These are phyloP conservation scores for Chelonus formosanus DNA, from an alignment of 2,888 invertebrate genomes.

Conservation along the genomic window DNA sequence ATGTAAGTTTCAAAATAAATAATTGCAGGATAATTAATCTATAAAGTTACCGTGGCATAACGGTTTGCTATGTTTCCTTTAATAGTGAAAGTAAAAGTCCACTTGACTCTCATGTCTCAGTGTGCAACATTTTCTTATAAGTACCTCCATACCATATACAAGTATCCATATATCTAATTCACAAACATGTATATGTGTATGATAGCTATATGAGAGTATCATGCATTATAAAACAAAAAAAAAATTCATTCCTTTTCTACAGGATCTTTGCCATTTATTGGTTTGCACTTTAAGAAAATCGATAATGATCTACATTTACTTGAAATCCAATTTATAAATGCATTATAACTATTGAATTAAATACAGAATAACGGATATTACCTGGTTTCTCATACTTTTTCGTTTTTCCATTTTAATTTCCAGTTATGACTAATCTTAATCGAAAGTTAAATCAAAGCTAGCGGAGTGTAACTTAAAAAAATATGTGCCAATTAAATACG, in stretches of 20 bases:
- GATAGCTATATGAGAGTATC: not conserved
- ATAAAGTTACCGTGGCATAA: conserved; percentile 57
- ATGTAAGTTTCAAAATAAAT: conserved; percentile 45
- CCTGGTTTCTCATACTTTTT: too few relatives aligned
- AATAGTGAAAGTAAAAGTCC: conserved; percentile 55
- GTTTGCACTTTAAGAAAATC: conserved; percentile 5
- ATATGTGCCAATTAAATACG: conserved; percentile 4
- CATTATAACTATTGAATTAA: not conserved
- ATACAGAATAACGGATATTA: too few relatives aligned
- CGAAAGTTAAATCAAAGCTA: too few relatives aligned
- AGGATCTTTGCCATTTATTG: conserved; percentile 1
- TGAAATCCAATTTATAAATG: conserved; percentile 4
- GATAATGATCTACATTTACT: conserved; percentile 9
- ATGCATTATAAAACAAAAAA: not conserved
- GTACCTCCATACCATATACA: conserved; percentile 5
- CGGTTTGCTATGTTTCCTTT: conserved; percentile 49
- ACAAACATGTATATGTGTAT: conserved; percentile 1
- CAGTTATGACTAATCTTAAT: too few relatives aligned
- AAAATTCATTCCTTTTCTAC: too few relatives aligned
- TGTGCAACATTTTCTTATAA: conserved; percentile 17
- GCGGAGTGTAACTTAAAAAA: not conserved
- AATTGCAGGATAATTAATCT: conserved; percentile 58
- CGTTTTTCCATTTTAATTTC: too few relatives aligned
- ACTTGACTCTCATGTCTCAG: conserved; percentile 22
- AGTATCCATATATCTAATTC: conserved; percentile 1